Percentiles rank a stretch among this genome's conserved stretches.
These are phyloP conservation scores for Cheilosia variabilis DNA, from an alignment of 2,888 invertebrate genomes.

Conservation along the genomic window DNA sequence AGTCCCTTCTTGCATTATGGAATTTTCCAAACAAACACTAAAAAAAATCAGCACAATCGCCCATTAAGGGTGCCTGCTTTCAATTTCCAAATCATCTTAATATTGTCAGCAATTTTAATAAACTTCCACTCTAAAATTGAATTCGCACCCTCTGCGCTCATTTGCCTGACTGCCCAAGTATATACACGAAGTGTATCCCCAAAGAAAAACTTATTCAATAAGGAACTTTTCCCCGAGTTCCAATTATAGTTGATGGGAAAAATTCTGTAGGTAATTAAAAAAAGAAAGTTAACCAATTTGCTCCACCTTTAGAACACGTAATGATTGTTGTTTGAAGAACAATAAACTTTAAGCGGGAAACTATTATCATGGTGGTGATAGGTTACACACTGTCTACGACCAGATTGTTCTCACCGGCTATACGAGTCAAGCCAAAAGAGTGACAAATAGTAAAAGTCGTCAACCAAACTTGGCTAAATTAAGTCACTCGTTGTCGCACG, in stretches of 20 bases:
- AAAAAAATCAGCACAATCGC: too few relatives aligned
- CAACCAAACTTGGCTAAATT: background rate
- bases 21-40: too few relatives aligned
- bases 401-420: background rate
- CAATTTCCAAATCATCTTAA: too few relatives aligned
- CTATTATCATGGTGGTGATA: background rate
- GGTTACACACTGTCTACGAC: background rate
- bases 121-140: conserved; percentile 1
- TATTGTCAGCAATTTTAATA: conserved; percentile 1
- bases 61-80: too few relatives aligned
- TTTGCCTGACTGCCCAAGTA: background rate
- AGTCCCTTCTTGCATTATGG: too few relatives aligned
- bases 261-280: conserved; percentile 28
- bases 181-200: background rate
- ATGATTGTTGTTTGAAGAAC: conserved; percentile 22
- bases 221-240: conserved; percentile 31
- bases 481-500: background rate
- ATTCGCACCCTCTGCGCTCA: background rate
- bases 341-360: conserved; percentile 5
- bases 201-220: conserved; percentile 54
- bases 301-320: conserved; percentile 32
- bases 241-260: conserved; percentile 46
- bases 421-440: background rate
- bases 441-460: background rate
- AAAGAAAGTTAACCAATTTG: conserved; percentile 39